Base-by-base conservation (phyloP, 2,888 invertebrate species). In the Copidosoma aretas region DNA sequence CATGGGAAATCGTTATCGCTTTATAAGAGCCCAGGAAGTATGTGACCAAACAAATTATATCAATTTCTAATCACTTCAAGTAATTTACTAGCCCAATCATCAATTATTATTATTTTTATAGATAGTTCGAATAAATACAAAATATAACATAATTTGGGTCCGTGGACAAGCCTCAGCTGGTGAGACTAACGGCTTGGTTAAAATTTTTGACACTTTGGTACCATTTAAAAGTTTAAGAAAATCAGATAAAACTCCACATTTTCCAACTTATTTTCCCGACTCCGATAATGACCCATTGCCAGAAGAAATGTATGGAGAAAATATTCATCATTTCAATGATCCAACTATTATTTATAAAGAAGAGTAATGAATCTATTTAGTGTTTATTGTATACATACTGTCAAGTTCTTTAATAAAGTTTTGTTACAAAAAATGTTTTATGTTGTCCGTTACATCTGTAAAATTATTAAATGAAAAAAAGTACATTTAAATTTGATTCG, bases 51-150 rank as follows among this genome's bases (percentile, higher is more conserved):
- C 53, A n/a, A 10, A 14, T 53, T 19, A 10, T 24, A 53, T 4
- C 3, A 53, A 19, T 53, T 53, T 17, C 12, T 10, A 22, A 22
- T 2, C 2, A 19, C 12, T 53, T 22, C 12, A 15, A 17, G 10
- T 22, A 10, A 17, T n/a, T 10, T 52, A 12, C 19, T 21, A 10
- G 19, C 14, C 4, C 46, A 46, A 17, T 14, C 4, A 46, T n/a
- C 46, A 46, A 46, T 17, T 46, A 61, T 53, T 52, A 53, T 60
- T n/a, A n/a, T n/a, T n/a, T 73, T 89, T 54, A 49, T 92, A 94
- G 89, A 91, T 98, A 76, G 89, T 93, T 85, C 89, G 98, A 71
- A 94, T 98, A 49, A 97, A 98, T 81, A 94, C 93, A n/a, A 93
- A 95, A 81, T 90, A 94, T 81, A 97, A 98, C 84, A 91, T 98